These are phyloP conservation scores for Tursiops truncatus DNA, from an alignment of 2,113 vertebrate genomes.

Conservation along the genomic window DNA sequence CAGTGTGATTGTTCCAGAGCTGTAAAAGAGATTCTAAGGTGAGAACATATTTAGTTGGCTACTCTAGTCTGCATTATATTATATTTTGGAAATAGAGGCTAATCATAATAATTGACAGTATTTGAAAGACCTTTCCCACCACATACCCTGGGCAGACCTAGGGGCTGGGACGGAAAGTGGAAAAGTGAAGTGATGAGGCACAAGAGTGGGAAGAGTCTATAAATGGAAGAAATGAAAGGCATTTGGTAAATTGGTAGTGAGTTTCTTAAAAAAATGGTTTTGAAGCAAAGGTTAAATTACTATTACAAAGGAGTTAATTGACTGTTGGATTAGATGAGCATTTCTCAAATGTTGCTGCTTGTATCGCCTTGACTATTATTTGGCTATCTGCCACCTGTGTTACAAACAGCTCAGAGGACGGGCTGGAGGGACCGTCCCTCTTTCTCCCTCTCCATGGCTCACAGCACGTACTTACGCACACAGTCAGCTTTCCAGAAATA, in stretches of 20 bases:
- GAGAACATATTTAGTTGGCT: background rate
- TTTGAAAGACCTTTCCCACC: background rate
- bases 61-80: conserved; percentile 35
- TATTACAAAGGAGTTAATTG: background rate
- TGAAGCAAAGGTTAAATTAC: background rate
- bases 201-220: background rate
- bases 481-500: background rate
- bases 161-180: background rate
- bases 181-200: background rate
- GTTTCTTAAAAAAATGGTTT: background rate
- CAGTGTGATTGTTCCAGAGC: conserved; percentile 22
- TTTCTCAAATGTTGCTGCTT: background rate
- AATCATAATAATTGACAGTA: background rate
- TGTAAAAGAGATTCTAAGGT: background rate
- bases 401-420: background rate
- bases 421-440: background rate
- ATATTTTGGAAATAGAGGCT: background rate
- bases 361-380: background rate
- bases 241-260: background rate
- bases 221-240: background rate
- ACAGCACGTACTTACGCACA: fast-evolving
- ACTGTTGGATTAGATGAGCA: background rate
- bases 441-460: background rate
- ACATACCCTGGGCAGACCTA: background rate
- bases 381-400: background rate